Percentiles rank a stretch among this genome's conserved stretches.
Evolutionary conservation across 2,888 invertebrate genomes (phyloP).

Genomic region (Tridacna crocea): DNA sequence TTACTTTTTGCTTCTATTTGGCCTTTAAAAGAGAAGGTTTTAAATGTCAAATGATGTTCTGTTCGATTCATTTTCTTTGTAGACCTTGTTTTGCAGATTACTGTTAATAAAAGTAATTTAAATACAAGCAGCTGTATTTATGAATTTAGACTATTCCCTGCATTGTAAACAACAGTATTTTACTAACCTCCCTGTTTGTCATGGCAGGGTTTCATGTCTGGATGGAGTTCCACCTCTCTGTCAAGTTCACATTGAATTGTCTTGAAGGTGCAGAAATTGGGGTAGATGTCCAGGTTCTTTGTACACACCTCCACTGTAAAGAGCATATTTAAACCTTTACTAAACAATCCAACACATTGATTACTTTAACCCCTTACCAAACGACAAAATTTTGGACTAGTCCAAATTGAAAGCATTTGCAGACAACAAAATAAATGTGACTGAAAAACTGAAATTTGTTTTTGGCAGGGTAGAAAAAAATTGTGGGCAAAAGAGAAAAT

Average conservation of each 20-base stretch:
- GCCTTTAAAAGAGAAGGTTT: no score
- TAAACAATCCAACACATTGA: no score
- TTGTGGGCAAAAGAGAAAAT: neutral
- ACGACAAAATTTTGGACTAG: no score
- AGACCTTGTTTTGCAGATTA: no score
- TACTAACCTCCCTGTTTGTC: constrained; percentile 43
- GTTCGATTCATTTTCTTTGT: no score
- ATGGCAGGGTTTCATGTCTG: constrained; percentile 36
- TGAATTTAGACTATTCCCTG: no score
- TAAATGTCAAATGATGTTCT: no score
- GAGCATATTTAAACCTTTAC: no score
- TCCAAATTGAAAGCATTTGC: no score
- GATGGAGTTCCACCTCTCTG: constrained; percentile 34
- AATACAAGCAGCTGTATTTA: no score
- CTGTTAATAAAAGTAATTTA: no score
- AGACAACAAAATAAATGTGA: neutral
- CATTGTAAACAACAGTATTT: neutral
- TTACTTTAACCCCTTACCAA: neutral
- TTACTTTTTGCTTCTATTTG: no score
- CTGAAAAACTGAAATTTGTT: neutral
- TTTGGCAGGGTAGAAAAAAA: neutral
- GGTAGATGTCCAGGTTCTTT: constrained; percentile 48
- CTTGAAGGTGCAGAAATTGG: constrained; percentile 65
- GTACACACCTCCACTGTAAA: constrained; percentile 66
- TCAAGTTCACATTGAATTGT: constrained; percentile 58